Percentiles rank a stretch among this genome's conserved stretches.
Conservation (phyloP, 2,113 vertebrate genomes). For the Gymnorhina tibicen region DNA sequence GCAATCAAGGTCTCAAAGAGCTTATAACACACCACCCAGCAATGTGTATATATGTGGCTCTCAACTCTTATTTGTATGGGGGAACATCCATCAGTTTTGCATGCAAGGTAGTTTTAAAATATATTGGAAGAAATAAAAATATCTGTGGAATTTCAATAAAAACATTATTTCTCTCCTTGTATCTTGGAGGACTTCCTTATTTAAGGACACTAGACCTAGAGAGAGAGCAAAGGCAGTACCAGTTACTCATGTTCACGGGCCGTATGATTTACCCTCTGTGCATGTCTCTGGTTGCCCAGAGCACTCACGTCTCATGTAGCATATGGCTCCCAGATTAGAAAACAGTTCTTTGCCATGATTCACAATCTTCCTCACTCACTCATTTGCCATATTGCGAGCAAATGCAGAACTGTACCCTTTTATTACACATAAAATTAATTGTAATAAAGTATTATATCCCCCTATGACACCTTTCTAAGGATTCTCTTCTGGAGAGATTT, state of each 20-base stretch:
- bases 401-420: not conserved
- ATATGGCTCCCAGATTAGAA: conserved; percentile 9
- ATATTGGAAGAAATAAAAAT: not conserved
- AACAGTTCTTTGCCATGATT: not conserved
- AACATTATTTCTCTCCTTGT: not conserved
- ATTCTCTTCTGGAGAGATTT: not conserved
- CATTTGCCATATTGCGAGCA: not conserved
- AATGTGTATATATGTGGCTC: not conserved
- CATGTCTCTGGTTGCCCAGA: not conserved
- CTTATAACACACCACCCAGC: not conserved
- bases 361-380: not conserved
- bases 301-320: not conserved
- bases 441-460: not conserved
- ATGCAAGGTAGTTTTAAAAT: not conserved
- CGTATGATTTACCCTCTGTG: not conserved
- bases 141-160: not conserved
- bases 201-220: not conserved
- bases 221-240: not conserved
- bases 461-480: not conserved
- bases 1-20: not conserved
- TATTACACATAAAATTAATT: not conserved
- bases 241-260: not conserved
- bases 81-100: not conserved
- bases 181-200: not conserved
- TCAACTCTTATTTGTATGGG: not conserved